Percentiles rank a stretch among this genome's conserved stretches.
Evolutionary conservation across 2,888 invertebrate genomes (phyloP).

Genomic region (Agrochola macilenta): DNA sequence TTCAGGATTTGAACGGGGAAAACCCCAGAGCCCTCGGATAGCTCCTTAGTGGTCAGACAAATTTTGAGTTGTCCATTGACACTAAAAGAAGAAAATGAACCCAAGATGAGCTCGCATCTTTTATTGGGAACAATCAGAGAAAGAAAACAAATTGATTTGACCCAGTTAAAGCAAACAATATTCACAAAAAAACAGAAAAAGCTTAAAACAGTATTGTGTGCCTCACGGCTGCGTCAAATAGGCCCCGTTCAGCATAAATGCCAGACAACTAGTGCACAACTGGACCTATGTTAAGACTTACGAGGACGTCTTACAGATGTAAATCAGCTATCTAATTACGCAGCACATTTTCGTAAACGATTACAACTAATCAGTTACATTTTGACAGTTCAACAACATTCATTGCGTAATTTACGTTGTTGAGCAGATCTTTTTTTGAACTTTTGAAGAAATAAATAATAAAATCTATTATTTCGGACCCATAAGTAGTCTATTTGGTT

Average conservation of each 20-base stretch:
- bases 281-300: background rate
- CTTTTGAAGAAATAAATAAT: too few relatives aligned
- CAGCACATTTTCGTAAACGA: too few relatives aligned
- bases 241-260: background rate
- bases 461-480: too few relatives aligned
- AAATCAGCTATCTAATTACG: background rate
- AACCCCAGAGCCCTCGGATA: background rate
- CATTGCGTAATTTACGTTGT: too few relatives aligned
- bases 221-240: background rate
- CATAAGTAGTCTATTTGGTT: too few relatives aligned
- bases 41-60: too few relatives aligned
- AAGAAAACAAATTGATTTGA: background rate
- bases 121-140: background rate
- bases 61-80: too few relatives aligned
- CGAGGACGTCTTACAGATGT: background rate
- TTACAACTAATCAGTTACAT: too few relatives aligned
- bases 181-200: background rate
- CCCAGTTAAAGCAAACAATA: background rate
- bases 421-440: too few relatives aligned
- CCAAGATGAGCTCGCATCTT: background rate
- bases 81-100: background rate
- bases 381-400: too few relatives aligned
- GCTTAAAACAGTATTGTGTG: background rate
- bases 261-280: background rate
- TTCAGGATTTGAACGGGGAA: too few relatives aligned